phyloP scores from a whole-genome alignment of 2,113 vertebrate genomes.

The Marmota flaviventris region DNA sequence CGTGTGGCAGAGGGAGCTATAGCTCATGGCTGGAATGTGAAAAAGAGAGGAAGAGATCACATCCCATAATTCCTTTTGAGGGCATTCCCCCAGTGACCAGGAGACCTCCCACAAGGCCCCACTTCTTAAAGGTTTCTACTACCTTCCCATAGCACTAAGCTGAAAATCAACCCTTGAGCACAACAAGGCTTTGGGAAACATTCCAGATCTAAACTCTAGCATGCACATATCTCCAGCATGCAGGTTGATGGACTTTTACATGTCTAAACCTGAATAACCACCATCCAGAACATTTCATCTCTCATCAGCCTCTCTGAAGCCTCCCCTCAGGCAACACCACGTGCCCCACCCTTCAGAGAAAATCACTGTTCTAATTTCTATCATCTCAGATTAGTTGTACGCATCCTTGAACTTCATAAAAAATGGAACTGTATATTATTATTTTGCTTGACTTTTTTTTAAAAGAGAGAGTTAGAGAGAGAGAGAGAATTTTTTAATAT shows the following conservation, averaged over 20 bases:
- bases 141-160: not conserved
- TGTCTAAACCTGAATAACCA: not conserved
- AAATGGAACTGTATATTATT: not conserved
- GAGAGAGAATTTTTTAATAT: too few species aligned
- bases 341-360: not conserved
- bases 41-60: not conserved
- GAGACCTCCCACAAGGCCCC: not conserved
- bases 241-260: not conserved
- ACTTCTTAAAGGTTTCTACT: not conserved
- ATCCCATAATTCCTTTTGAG: not conserved
- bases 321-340: not conserved
- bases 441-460: too few species aligned
- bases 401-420: not conserved
- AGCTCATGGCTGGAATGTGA: not conserved
- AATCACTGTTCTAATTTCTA: not conserved
- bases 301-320: not conserved
- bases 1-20: not conserved
- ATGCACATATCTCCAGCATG: not conserved
- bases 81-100: not conserved
- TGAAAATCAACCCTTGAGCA: not conserved
- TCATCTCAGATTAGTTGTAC: not conserved
- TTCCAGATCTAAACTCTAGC: not conserved
- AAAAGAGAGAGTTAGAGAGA: too few species aligned
- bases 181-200: not conserved
- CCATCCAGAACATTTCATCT: not conserved